Evolutionary conservation across 2,888 invertebrate genomes (phyloP), one percentile per base, ranked within the genome.

Genomic region (Mimachlamys varia): DNA sequence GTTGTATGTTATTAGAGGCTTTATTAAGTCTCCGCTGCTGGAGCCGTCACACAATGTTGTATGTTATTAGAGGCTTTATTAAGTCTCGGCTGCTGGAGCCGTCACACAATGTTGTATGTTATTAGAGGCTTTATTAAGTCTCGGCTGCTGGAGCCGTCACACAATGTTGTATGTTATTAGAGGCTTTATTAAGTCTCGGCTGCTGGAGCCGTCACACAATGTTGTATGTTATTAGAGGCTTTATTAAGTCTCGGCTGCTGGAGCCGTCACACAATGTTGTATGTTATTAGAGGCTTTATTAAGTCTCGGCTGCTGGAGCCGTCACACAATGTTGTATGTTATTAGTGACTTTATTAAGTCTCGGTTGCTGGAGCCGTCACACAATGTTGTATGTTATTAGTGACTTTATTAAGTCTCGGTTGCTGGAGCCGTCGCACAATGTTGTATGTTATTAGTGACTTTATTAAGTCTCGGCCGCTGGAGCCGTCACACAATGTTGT

Each of bases 91-190:
- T 12, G 98, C 99, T 90, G 99, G 98, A 91, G 99, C 99, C 91
- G 99, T 99, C 91, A 99, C 99, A 22, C 98, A 99, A 97, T 99
- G 99, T 97, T 99, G 97, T 97, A 96, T 96, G 97, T 97, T 89
- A 44, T 44, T 44, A 44, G 44, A 5, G 44, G 44, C 44, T 44
- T 44, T 44, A 44, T 5, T 44, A n/a, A n/a, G n/a, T n/a, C n/a
- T n/a, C n/a, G n/a, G 98, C 99, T 12, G 98, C 99, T 90, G 99
- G 98, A 91, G 99, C 99, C 91, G 99, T 99, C 91, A 99, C 99
- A 22, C 98, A 99, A 97, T 99, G 99, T 97, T 99, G 97, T 97
- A 96, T 96, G 97, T 97, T 89, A 44, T 44, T 44, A 44, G 44
- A 5, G 44, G 44, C 44, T 44, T 44, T 44, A 44, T 5, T 44